phyloP scores from a whole-genome alignment of 2,888 invertebrate genomes.

The Fragum sueziense region DNA sequence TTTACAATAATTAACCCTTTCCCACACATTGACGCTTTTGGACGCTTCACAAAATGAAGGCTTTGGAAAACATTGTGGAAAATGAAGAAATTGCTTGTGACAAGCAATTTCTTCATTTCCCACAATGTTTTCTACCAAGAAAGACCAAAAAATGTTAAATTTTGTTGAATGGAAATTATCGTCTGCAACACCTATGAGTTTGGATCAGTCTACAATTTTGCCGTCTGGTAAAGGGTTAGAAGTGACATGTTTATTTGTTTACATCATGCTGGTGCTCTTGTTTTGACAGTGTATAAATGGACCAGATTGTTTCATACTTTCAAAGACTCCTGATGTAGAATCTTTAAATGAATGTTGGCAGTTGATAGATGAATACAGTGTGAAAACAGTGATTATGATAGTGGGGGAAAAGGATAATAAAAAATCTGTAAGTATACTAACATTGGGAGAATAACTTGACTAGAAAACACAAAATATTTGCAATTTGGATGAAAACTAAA shows the following conservation, averaged over 20 bases:
- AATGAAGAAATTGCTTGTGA: background rate
- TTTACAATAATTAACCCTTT: too few relatives aligned
- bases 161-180: too few relatives aligned
- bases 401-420: background rate
- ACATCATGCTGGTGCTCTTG: background rate
- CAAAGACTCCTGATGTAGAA: background rate
- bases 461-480: too few relatives aligned
- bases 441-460: too few relatives aligned
- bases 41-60: too few relatives aligned
- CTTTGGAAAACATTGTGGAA: background rate
- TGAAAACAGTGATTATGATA: background rate
- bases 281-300: background rate
- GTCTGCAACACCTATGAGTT: too few relatives aligned
- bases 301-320: background rate
- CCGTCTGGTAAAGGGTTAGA: background rate
- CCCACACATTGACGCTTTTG: too few relatives aligned
- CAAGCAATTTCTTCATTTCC: background rate
- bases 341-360: background rate
- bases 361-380: background rate
- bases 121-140: background rate
- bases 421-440: background rate
- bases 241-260: background rate
- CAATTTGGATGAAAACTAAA: too few relatives aligned
- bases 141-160: too few relatives aligned
- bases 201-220: too few relatives aligned